A percentile compares a stretch with the other conserved stretches of the same genome.
Conservation (phyloP, 2,797 vertebrate species). For the Gallinago stenura region DNA sequence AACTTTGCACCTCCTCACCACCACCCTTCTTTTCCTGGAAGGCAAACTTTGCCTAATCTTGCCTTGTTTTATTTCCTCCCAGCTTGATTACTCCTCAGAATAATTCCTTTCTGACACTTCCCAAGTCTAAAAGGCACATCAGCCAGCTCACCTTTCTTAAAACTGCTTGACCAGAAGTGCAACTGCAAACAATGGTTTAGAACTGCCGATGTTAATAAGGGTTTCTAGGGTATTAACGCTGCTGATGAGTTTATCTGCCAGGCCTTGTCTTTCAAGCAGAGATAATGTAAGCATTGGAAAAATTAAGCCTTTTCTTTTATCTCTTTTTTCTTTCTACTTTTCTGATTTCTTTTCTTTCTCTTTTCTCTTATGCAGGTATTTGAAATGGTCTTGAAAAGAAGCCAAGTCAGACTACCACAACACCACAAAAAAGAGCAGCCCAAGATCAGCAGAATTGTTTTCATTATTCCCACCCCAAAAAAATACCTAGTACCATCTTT, state of each 20-base stretch:
- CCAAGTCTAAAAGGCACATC: background rate
- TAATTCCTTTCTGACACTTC: background rate
- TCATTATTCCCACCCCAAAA: background rate
- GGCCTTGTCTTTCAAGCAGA: background rate
- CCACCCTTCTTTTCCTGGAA: background rate
- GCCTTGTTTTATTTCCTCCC: background rate
- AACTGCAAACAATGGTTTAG: background rate
- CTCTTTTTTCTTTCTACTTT: background rate
- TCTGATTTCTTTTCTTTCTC: background rate
- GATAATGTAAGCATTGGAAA: background rate
- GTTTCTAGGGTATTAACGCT: background rate
- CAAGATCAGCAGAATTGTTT: background rate
- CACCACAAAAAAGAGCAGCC: background rate
- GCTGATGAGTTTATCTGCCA: background rate
- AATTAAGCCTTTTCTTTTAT: background rate
- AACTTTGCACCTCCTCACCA: background rate
- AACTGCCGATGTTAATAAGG: background rate
- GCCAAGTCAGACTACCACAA: background rate
- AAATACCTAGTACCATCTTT: background rate
- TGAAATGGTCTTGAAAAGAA: background rate
- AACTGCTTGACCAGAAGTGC: background rate
- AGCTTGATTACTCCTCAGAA: background rate
- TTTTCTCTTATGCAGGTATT: background rate
- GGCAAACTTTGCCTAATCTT: background rate
- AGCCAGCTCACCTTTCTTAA: background rate